Conservation (phyloP, 2,113 vertebrate species). For the Oncorhynchus kisutch region DNA sequence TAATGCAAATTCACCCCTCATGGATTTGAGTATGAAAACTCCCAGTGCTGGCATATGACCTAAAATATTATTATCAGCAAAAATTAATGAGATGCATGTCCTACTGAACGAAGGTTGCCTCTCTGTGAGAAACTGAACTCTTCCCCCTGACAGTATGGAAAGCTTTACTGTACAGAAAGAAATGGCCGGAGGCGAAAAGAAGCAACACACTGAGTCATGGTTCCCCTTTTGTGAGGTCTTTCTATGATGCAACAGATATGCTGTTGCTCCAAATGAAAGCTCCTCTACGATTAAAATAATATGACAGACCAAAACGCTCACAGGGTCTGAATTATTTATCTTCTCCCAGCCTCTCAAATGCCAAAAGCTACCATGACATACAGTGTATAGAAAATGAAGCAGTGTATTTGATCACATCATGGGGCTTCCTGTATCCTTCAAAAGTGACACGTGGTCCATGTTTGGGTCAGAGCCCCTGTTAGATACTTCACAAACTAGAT, state of each 20-base stretch:
- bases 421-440: conserved; percentile 6
- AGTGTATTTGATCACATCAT: neutral
- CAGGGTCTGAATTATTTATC: conserved; percentile 36
- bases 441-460: conserved; percentile 6
- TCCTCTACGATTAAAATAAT: conserved; percentile 40
- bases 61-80: neutral
- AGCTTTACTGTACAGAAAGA: conserved; percentile 57
- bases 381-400: neutral
- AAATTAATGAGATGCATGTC: conserved; percentile 43
- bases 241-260: conserved; percentile 59
- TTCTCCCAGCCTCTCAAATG: neutral
- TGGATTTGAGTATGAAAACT: neutral
- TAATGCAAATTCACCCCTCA: neutral
- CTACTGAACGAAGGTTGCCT: conserved; percentile 55
- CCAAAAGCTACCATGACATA: conserved; percentile 13
- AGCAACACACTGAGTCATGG: conserved; percentile 58
- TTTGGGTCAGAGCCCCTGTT: conserved; percentile 15
- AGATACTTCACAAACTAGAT: conserved; percentile 18
- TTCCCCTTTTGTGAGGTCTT: conserved; percentile 42
- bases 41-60: neutral
- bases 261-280: conserved; percentile 43
- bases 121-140: conserved; percentile 60
- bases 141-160: conserved; percentile 56
- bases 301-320: conserved; percentile 15
- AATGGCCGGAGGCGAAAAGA: conserved; percentile 61